Evolutionary conservation across 2,797 vertebrate species (phyloP).

Genomic region (Darevskia nairensis): DNA sequence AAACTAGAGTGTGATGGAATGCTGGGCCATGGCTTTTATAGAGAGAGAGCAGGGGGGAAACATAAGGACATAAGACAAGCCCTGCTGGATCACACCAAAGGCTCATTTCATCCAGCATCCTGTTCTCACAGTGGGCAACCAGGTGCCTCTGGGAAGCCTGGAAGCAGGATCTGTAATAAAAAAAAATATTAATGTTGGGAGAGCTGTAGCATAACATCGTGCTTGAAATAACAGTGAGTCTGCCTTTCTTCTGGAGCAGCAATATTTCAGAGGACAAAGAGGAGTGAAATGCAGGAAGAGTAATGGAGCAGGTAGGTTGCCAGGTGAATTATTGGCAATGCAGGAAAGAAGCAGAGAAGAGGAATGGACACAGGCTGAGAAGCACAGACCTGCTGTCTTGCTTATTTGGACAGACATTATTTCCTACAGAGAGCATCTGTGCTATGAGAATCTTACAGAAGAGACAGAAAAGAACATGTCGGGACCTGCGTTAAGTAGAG

Average conservation of each 20-base stretch:
- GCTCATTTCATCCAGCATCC: too few species aligned
- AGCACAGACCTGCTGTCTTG: slow-evolving; percentile 38
- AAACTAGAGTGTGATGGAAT: rapidly evolving
- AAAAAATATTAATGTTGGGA: neutral
- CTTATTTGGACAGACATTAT: slow-evolving; percentile 51
- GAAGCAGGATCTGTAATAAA: neutral
- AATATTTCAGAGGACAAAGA: slow-evolving; percentile 29
- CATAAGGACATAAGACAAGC: too few species aligned
- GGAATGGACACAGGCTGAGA: slow-evolving; percentile 29
- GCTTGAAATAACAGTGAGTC: neutral
- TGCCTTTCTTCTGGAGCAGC: neutral
- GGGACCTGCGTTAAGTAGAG: slow-evolving; percentile 31
- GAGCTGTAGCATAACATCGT: neutral
- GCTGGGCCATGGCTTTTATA: neutral
- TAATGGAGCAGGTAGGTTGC: neutral
- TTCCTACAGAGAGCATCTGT: slow-evolving; percentile 42
- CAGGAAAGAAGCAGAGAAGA: slow-evolving; percentile 54
- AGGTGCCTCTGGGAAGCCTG: too few species aligned
- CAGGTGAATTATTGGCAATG: slow-evolving; percentile 31
- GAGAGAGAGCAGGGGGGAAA: neutral
- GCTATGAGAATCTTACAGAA: neutral
- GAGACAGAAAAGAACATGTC: slow-evolving; percentile 32
- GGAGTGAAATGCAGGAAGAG: slow-evolving; percentile 33
- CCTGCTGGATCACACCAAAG: too few species aligned
- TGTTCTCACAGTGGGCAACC: too few species aligned